phyloP scores from a whole-genome alignment of 1,140 invertebrate genomes.

The Hycleus phaleratus region DNA sequence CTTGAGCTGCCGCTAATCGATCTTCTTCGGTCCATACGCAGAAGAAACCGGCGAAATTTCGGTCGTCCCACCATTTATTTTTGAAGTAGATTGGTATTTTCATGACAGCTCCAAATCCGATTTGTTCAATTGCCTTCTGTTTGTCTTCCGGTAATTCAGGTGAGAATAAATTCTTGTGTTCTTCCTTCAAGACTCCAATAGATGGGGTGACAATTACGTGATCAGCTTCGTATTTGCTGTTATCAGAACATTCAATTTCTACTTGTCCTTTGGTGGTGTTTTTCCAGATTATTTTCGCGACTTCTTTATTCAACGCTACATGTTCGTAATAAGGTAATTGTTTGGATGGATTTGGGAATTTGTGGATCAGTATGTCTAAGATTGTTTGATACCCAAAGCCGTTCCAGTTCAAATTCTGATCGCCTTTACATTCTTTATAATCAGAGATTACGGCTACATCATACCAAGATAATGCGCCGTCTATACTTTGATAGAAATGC shows the following conservation, averaged over 20 bases:
- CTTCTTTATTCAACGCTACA: slow-evolving; percentile 25
- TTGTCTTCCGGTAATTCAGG: slow-evolving; percentile 53
- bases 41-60: neutral
- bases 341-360: slow-evolving; percentile 16
- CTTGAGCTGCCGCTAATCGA: neutral
- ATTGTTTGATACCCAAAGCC: slow-evolving; percentile 27
- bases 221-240: slow-evolving; percentile 48
- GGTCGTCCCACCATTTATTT: neutral
- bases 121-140: slow-evolving; percentile 50
- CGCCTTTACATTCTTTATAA: slow-evolving; percentile 14
- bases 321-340: slow-evolving; percentile 20
- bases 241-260: slow-evolving; percentile 41
- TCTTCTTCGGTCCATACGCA: slow-evolving; percentile 2
- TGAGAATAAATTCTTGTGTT: slow-evolving; percentile 49
- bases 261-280: slow-evolving; percentile 6
- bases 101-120: slow-evolving; percentile 63
- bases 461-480: slow-evolving; percentile 24
- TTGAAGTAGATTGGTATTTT: slow-evolving; percentile 66
- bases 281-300: slow-evolving; percentile 21
- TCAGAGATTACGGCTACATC: slow-evolving; percentile 18
- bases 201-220: slow-evolving; percentile 63
- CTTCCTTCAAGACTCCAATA: slow-evolving; percentile 60
- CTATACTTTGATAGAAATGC: slow-evolving; percentile 7
- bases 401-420: slow-evolving; percentile 25
- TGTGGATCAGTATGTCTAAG: slow-evolving; percentile 28